Base-by-base conservation (phyloP, 2,797 vertebrate species). In the Euphonia xanthogaster region DNA sequence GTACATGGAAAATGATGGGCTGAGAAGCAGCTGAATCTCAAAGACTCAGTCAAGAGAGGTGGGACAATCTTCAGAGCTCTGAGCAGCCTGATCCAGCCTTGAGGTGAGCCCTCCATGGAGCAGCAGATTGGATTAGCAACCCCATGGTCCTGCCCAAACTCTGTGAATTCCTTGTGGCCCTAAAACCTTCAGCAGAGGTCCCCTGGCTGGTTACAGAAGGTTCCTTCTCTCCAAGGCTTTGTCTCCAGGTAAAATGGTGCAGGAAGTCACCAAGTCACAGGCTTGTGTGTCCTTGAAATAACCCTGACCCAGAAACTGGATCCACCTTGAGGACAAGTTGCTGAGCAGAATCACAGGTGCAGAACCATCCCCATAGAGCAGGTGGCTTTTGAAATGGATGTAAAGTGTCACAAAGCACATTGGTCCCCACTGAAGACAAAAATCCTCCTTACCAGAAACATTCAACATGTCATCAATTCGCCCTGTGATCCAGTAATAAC, bases 401-500 rank as follows among this genome's bases (percentile, higher is more conserved):
- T 39, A 72, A 61, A 62, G 14, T 21, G 42, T 51, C 51, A 40
- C 21, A 80, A 93, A 72, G 62, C n/a, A 33, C 22, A 14, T 0
- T 15, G 27, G 18, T 58, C 61, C 42, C 58, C 62, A 39, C 30
- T 6, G 65, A 82, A 94, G 42, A 51, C 54, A 86, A 74, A 88
- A 77, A 44, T 54, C 12, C 1, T 73, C 54, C 98, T 98, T 94
- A 99, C 99, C 99, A 66, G 99, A 99, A 74, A 99, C 99, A 83
- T 99, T 99, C 79, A 99, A 96, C 99, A 99, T 99, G 98, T 99
- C 99, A 86, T 99, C 99, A 79, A 99, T 99, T 94, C 99, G 98
- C 82, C 99, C 99, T 1, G 99, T 99, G 96, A 99, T 99, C 99
- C 99, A 99, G 91, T 99, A 99, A 97, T 99, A 99, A 50, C 99